Evolutionary conservation across 2,113 vertebrate genomes (phyloP).

Genomic region (Nibea coibor): DNA sequence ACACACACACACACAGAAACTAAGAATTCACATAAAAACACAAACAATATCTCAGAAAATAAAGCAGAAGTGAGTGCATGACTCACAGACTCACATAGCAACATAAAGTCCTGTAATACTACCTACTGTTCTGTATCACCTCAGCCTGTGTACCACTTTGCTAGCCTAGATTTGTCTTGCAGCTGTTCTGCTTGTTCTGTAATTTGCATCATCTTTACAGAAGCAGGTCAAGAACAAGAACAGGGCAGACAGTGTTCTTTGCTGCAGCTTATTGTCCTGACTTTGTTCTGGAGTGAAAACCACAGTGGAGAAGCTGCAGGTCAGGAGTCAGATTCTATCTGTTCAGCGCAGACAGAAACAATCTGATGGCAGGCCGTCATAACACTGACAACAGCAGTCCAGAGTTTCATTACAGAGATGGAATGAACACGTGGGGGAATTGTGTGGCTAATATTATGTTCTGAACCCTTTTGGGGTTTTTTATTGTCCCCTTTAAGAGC

Average conservation of each 20-base stretch:
- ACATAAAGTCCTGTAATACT: neutral
- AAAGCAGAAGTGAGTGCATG: neutral
- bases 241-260: neutral
- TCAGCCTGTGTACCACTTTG: neutral
- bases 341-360: neutral
- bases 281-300: slow-evolving; percentile 4
- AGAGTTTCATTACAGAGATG: neutral
- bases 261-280: neutral
- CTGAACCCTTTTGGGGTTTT: neutral
- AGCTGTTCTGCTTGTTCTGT: slow-evolving; percentile 16
- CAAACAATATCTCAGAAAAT: neutral
- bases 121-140: neutral
- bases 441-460: neutral
- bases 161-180: slow-evolving; percentile 29
- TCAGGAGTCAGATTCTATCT: neutral
- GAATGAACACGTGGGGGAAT: neutral
- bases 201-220: slow-evolving; percentile 8
- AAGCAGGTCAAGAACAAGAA: slow-evolving; percentile 38
- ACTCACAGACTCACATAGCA: neutral
- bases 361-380: too few relatives aligned
- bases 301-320: neutral
- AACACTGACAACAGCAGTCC: neutral
- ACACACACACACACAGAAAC: slow-evolving; percentile 34
- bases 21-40: neutral
- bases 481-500: neutral